Evolutionary conservation across 2,888 invertebrate species (phyloP).

Genomic region (Celastrina argiolus): DNA sequence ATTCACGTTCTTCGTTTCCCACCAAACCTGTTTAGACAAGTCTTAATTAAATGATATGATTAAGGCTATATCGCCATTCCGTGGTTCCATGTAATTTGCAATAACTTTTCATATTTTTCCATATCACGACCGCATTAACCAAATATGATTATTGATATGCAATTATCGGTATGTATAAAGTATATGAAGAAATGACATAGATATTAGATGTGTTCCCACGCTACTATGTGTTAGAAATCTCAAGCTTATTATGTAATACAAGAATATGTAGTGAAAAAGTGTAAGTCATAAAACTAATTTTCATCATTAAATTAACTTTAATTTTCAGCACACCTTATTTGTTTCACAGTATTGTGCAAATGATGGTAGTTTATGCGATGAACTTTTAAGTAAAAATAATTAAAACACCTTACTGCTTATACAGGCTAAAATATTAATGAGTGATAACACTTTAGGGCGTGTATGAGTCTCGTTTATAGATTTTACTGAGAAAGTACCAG

Average conservation of each 20-base stretch:
- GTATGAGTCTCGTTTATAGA: too few species aligned
- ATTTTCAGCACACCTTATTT: too few species aligned
- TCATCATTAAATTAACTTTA: too few species aligned
- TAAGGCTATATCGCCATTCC: slow-evolving; percentile 21
- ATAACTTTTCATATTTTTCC: slow-evolving; percentile 32
- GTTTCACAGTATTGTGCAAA: too few species aligned
- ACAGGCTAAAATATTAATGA: too few species aligned
- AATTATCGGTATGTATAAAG: slow-evolving; percentile 21
- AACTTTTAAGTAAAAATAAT: too few species aligned
- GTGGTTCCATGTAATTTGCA: slow-evolving; percentile 24
- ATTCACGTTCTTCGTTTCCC: slow-evolving; percentile 1
- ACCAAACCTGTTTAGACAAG: slow-evolving; percentile 5
- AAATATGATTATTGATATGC: slow-evolving; percentile 25
- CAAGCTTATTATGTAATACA: not conserved
- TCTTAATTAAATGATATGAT: slow-evolving; percentile 23
- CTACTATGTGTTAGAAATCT: not conserved
- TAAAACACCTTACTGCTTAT: too few species aligned
- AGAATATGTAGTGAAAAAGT: too few species aligned
- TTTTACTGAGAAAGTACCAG: too few species aligned
- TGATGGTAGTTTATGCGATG: too few species aligned
- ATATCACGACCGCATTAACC: slow-evolving; percentile 29
- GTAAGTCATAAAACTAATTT: too few species aligned
- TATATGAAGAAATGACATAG: slow-evolving; percentile 22
- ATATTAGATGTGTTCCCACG: slow-evolving; percentile 22
- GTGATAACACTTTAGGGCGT: too few species aligned